Evolutionary conservation across 2,888 invertebrate species (phyloP), one percentile per base, ranked within the genome.

Genomic region (Nymphalis polychloros): DNA sequence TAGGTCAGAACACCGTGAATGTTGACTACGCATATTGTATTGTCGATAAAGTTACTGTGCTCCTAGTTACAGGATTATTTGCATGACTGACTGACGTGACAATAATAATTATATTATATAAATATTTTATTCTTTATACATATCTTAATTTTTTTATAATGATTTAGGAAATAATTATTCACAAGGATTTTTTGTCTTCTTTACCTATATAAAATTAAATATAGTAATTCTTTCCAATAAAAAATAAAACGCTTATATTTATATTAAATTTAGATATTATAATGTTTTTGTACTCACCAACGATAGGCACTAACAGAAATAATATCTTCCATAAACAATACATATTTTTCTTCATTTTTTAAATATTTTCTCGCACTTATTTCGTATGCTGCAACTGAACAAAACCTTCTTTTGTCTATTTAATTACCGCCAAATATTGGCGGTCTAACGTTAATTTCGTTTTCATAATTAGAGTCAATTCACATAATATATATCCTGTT

Each of bases 331-430:
- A 77, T 77, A 87, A 73, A 81, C 77, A 80, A 80, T 81, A 78
- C 79, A 80, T 78, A 83, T 76, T 69, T 13, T 77, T 81, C 81
- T 80, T 81, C 88, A 89, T 89, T 83, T 87, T 88, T 75, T 66
- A 60, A 57, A 57, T 68, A 13, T 49, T 35, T 16, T 60, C 20
- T 23, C 46, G 55, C 69, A 68, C 69, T 77, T 76, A 78, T 76
- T 78, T 76, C 73, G 63, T 71, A 65, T 65, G 48, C 66, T 41
- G 69, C 71, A 50, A 63, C 31, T 59, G 64, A 73, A 71, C 59
- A 64, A 73, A 66, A 72, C 69, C 74, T 72, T 63, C 65, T 23
- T 50, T 31, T 70, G 68, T 74, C 72, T 76, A 78, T 71, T 78
- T 78, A 75, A 79, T 78, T 67, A 80, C 78, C 73, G 76, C 76